A percentile compares a stretch with the other conserved stretches of the same genome.
Evolutionary conservation across 2,888 invertebrate genomes (phyloP).

Genomic region (Andrena trimmerana): DNA sequence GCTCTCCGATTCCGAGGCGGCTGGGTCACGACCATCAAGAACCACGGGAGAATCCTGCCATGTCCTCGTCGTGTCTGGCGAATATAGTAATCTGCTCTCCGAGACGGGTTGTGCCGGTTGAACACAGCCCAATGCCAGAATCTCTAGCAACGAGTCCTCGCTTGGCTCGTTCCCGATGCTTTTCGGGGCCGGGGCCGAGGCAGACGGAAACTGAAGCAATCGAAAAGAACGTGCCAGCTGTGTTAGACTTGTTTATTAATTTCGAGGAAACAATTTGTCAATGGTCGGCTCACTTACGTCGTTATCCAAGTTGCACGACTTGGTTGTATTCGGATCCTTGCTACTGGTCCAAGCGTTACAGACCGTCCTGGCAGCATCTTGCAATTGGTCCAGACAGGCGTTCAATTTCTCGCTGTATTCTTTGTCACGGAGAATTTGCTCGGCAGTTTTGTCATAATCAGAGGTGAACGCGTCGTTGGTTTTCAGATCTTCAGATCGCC

Average conservation of each 20-base stretch:
- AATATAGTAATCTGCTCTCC: conserved; percentile 62
- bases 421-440: conserved; percentile 71
- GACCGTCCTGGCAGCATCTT: not conserved
- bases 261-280: not conserved
- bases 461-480: conserved; percentile 29
- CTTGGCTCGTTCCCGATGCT: conserved; percentile 60
- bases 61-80: conserved; percentile 56
- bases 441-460: conserved; percentile 72
- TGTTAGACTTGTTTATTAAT: not conserved
- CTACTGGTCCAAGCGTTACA: not conserved
- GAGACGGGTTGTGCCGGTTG: conserved; percentile 69
- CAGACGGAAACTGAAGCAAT: conserved; percentile 15
- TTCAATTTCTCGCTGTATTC: conserved; percentile 74
- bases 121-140: conserved; percentile 65
- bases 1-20: conserved; percentile 68
- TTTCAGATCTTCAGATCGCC: conserved; percentile 19
- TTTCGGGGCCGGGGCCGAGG: conserved; percentile 14
- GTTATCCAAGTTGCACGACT: not conserved
- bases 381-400: conserved; percentile 74
- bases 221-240: not conserved
- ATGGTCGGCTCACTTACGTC: conserved; percentile 24
- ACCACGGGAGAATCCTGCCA: conserved; percentile 73
- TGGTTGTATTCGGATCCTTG: not conserved
- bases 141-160: conserved; percentile 70
- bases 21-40: conserved; percentile 63